Evolutionary conservation across 2,113 vertebrate species (phyloP).

Genomic region (Gasterosteus nipponicus): DNA sequence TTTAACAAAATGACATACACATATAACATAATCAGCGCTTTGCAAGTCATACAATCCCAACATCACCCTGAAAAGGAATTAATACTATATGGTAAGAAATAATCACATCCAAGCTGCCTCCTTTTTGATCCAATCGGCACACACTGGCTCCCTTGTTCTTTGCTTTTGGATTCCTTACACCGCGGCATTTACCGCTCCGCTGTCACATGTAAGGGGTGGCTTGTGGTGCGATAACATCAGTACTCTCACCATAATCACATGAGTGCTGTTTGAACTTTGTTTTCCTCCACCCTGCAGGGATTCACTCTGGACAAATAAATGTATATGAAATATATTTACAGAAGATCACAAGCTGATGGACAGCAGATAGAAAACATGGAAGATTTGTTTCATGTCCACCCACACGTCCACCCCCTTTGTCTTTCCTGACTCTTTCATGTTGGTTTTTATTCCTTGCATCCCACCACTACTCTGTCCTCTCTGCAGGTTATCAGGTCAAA

Average conservation of each 20-base stretch:
- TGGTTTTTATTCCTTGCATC: slow-evolving; percentile 22
- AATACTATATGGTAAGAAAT: neutral
- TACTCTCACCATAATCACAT: slow-evolving; percentile 74
- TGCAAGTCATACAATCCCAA: neutral
- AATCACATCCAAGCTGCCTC: slow-evolving; percentile 18
- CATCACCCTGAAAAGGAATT: neutral
- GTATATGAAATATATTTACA: slow-evolving; percentile 60
- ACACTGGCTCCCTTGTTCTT: slow-evolving; percentile 48
- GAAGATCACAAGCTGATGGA: slow-evolving; percentile 59
- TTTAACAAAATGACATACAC: neutral
- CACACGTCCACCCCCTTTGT: slow-evolving; percentile 52
- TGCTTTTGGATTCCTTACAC: slow-evolving; percentile 32
- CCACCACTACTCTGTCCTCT: slow-evolving; percentile 19
- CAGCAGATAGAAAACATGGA: slow-evolving; percentile 42
- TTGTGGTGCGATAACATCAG: slow-evolving; percentile 66
- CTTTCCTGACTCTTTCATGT: slow-evolving; percentile 53
- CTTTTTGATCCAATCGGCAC: slow-evolving; percentile 49
- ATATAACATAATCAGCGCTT: neutral
- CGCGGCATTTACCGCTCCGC: slow-evolving; percentile 7
- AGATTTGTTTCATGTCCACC: slow-evolving; percentile 64
- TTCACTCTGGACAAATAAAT: slow-evolving; percentile 70
- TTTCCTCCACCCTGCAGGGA: slow-evolving; percentile 67
- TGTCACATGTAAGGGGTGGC: slow-evolving; percentile 46
- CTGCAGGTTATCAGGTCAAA: slow-evolving; percentile 60
- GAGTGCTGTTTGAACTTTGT: slow-evolving; percentile 74